Evolutionary conservation across 2,888 invertebrate species (phyloP).

Genomic region (Drosophila affinis): DNA sequence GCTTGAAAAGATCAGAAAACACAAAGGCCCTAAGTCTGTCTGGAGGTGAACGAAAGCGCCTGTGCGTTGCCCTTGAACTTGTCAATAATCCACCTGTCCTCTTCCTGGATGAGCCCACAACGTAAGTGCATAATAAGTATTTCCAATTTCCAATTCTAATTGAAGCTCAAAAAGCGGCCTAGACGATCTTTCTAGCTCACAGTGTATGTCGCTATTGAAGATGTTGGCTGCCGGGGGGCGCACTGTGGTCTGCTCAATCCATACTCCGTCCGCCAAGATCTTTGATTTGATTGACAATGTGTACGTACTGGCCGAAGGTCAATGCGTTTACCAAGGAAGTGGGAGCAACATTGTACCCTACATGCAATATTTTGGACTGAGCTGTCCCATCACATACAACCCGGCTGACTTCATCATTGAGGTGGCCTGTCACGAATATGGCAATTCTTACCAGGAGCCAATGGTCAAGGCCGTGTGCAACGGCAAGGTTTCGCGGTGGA

Average conservation of each 20-base stretch:
- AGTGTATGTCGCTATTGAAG: conserved; percentile 93
- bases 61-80: conserved; percentile 96
- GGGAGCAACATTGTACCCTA: conserved; percentile 92
- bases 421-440: conserved; percentile 92
- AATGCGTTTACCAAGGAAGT: conserved; percentile 95
- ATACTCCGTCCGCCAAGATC: conserved; percentile 97
- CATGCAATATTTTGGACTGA: conserved; percentile 89
- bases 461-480: conserved; percentile 89
- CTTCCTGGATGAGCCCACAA: conserved; percentile 98
- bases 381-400: conserved; percentile 96
- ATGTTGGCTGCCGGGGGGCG: conserved; percentile 93
- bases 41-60: conserved; percentile 95
- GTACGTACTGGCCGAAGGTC: conserved; percentile 94
- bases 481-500: conserved; percentile 86
- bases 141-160: not conserved
- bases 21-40: conserved; percentile 91
- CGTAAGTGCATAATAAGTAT: conserved; percentile 86
- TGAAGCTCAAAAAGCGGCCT: conserved; percentile 87
- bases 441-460: conserved; percentile 86
- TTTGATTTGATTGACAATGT: conserved; percentile 96
- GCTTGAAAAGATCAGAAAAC: conserved; percentile 89
- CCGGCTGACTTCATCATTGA: conserved; percentile 97
- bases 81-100: conserved; percentile 96
- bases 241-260: conserved; percentile 96
- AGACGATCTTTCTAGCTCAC: conserved; percentile 95